Evolutionary conservation across 1,140 invertebrate genomes (phyloP).

Genomic region (Drosophila cardini): DNA sequence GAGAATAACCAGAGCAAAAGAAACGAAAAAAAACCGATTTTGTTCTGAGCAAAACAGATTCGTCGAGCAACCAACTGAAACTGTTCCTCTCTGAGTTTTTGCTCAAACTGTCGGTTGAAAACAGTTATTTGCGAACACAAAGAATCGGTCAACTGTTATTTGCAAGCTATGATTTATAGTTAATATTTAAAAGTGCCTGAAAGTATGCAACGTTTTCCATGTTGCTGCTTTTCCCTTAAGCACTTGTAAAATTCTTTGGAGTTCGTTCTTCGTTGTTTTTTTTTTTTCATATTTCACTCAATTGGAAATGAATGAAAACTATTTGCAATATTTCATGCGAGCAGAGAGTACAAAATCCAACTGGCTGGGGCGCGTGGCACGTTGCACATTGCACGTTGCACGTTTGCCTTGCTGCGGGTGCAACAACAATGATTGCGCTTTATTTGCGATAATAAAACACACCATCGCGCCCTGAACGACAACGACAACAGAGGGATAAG

Average conservation of each 20-base stretch:
- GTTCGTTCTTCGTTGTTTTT: slow-evolving; percentile 5
- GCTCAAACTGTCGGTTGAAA: too few species aligned
- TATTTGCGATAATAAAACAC: slow-evolving; percentile 84
- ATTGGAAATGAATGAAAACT: slow-evolving; percentile 76
- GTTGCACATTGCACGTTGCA: slow-evolving; percentile 25
- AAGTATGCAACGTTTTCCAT: slow-evolving; percentile 21
- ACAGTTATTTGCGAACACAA: too few species aligned
- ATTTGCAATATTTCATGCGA: slow-evolving; percentile 79
- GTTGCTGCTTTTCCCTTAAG: slow-evolving; percentile 5
- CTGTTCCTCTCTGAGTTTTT: too few species aligned
- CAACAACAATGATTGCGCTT: slow-evolving; percentile 84
- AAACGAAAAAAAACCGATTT: too few species aligned
- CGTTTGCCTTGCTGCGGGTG: slow-evolving; percentile 56
- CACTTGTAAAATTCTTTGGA: slow-evolving; percentile 39
- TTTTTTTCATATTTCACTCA: slow-evolving; percentile 69
- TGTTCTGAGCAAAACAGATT: too few species aligned
- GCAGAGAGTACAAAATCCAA: slow-evolving; percentile 67
- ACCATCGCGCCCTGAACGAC: slow-evolving; percentile 69
- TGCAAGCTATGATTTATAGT: too few species aligned
- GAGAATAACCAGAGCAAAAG: too few species aligned
- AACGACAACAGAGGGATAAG: slow-evolving; percentile 25
- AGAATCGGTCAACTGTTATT: too few species aligned
- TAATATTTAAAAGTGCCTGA: slow-evolving; percentile 17
- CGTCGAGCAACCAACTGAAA: too few species aligned
- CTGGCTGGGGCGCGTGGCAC: slow-evolving; percentile 12